These are phyloP conservation scores for Ridgeia piscesae DNA, from an alignment of 1,140 invertebrate species.

Conservation along the genomic window DNA sequence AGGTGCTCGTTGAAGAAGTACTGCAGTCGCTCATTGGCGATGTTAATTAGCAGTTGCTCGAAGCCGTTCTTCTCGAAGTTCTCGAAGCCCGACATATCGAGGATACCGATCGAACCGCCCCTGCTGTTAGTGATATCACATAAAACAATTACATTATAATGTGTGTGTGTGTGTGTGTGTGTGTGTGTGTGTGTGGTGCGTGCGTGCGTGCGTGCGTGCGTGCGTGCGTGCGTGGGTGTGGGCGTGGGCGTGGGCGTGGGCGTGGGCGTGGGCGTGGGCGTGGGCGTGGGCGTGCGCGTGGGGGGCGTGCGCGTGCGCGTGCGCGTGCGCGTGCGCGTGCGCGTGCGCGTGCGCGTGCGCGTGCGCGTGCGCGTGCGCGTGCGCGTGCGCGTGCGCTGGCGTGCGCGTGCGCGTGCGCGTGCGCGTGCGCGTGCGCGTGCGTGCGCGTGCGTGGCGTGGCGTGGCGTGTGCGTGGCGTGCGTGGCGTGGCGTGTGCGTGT, in stretches of 20 bases:
- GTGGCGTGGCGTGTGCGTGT: neutral
- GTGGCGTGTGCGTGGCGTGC: neutral
- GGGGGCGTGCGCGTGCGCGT: neutral
- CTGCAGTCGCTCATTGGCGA: slow-evolving; percentile 64
- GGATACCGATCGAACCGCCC: slow-evolving; percentile 61
- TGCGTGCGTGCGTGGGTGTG: neutral
- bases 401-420: neutral
- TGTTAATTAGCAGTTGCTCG: slow-evolving; percentile 84
- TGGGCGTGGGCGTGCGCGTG: no score
- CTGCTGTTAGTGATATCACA: neutral
- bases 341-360: neutral
- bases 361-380: neutral
- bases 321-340: no score
- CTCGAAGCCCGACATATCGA: slow-evolving; percentile 89
- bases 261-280: neutral
- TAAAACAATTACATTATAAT: neutral
- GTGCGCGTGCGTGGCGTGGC: no score
- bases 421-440: neutral
- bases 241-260: neutral
- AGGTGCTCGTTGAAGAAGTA: slow-evolving; percentile 84
- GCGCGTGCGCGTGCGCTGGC: no score
- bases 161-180: neutral
- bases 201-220: neutral
- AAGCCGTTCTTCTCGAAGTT: slow-evolving; percentile 76
- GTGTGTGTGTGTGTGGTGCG: neutral